Percentiles rank a stretch among this genome's conserved stretches.
Conservation (phyloP, 1,140 invertebrate genomes). For the Ylistrum balloti region DNA sequence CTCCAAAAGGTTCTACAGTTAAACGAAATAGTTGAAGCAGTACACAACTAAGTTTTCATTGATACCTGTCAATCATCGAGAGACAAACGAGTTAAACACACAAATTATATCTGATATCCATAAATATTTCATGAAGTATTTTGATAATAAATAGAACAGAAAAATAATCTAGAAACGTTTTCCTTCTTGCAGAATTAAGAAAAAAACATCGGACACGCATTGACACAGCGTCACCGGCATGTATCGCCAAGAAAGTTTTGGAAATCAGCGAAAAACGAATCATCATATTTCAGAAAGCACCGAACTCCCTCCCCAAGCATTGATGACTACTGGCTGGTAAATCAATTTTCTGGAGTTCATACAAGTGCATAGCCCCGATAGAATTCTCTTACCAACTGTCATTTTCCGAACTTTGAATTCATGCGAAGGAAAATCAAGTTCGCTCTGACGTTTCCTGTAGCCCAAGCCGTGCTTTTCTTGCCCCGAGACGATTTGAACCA, state of each 20-base stretch:
- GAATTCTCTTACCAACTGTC: slow-evolving; percentile 55
- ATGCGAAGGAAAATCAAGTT: slow-evolving; percentile 58
- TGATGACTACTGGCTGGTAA: slow-evolving; percentile 27
- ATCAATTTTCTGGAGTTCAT: slow-evolving; percentile 52
- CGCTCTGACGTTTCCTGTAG: slow-evolving; percentile 51
- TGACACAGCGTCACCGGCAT: slow-evolving; percentile 20
- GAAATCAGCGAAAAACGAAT: slow-evolving; percentile 34
- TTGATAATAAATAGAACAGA: slow-evolving; percentile 36
- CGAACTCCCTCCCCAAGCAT: slow-evolving; percentile 10
- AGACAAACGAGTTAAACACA: slow-evolving; percentile 20
- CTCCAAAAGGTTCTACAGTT: background rate
- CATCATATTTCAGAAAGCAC: slow-evolving; percentile 38
- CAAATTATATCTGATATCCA: background rate
- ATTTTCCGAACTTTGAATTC: slow-evolving; percentile 55
- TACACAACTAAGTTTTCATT: background rate
- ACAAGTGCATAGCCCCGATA: slow-evolving; percentile 45
- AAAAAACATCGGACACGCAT: background rate
- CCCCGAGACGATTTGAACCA: slow-evolving; percentile 42
- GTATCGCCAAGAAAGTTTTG: slow-evolving; percentile 38
- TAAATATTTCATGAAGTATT: slow-evolving; percentile 30
- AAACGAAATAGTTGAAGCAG: background rate
- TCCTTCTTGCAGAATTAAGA: background rate
- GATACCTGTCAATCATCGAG: background rate
- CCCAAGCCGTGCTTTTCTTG: background rate
- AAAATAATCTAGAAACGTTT: background rate